Percentiles rank a stretch among this genome's conserved stretches.
phyloP scores from a whole-genome alignment of 2,113 vertebrate species.

The Syngnathus floridae region DNA sequence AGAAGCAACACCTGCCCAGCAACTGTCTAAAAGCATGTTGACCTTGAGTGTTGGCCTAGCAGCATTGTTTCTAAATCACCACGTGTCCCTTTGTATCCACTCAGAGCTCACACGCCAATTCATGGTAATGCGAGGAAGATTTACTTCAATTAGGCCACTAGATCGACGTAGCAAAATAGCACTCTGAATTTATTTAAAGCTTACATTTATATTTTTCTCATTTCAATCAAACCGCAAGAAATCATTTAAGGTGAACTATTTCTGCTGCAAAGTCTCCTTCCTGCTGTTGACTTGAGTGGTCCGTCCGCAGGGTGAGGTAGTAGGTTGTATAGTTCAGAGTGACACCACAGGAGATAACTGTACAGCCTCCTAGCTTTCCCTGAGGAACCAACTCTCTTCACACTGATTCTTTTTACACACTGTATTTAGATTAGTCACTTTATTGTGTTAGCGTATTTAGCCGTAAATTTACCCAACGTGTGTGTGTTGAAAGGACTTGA shows the following conservation, averaged over 20 bases:
- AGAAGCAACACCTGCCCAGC: conserved; percentile 43
- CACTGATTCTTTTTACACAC: conserved; percentile 5
- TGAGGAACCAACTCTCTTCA: conserved; percentile 63
- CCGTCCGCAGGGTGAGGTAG: conserved; percentile 90
- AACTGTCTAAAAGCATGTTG: conserved; percentile 11
- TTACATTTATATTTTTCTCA: not conserved
- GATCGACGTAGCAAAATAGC: conserved; percentile 4
- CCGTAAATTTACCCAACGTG: not conserved
- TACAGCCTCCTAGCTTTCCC: conserved; percentile 99
- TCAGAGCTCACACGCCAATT: not conserved
- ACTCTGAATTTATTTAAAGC: not conserved
- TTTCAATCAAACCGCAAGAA: not conserved
- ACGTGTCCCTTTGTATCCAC: conserved; percentile 17
- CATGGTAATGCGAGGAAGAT: conserved; percentile 12
- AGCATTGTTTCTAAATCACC: conserved; percentile 7
- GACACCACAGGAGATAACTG: conserved; percentile 98
- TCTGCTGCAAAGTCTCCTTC: not conserved
- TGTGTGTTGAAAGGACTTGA: conserved; percentile 6
- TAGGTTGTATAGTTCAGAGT: conserved; percentile 99
- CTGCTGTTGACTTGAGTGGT: conserved; percentile 40
- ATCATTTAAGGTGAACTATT: not conserved
- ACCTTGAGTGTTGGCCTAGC: conserved; percentile 14
- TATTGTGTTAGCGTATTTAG: not conserved
- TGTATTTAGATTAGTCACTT: conserved; percentile 5
- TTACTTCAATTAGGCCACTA: conserved; percentile 11